Conservation (phyloP, 2,113 vertebrate genomes). For the Catharus bicknelli region DNA sequence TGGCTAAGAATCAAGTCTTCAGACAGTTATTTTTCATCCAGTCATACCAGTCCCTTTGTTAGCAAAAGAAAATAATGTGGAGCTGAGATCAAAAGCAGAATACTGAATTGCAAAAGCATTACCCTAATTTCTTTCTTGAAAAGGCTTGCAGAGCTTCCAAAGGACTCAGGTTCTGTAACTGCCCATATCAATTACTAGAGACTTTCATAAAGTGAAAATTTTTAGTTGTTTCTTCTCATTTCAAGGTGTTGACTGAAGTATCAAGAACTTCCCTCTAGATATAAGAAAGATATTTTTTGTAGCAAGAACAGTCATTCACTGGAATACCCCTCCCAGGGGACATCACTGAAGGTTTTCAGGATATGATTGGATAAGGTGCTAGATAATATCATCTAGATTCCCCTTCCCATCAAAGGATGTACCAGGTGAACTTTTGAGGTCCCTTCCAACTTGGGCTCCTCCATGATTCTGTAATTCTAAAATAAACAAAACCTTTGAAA, state of each 20-base stretch:
- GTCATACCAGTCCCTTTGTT: background rate
- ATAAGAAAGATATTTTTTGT: background rate
- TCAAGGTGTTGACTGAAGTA: background rate
- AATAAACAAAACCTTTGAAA: background rate
- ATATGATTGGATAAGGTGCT: fast-evolving
- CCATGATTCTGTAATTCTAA: background rate
- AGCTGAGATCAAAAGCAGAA: background rate
- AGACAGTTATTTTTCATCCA: background rate
- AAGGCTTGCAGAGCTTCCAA: background rate
- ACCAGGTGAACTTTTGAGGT: background rate
- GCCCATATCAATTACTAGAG: background rate
- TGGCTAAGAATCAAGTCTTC: background rate
- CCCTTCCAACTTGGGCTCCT: background rate
- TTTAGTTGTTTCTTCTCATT: background rate
- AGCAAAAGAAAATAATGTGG: background rate
- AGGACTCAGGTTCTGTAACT: background rate
- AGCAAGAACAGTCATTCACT: background rate
- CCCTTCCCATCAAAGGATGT: background rate
- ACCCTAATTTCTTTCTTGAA: background rate
- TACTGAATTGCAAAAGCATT: background rate
- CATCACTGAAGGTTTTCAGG: background rate
- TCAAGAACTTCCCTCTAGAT: background rate
- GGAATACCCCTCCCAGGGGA: fast-evolving
- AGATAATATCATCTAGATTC: background rate
- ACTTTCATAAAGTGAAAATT: background rate